These are phyloP conservation scores for Micronycteris hirsuta DNA, from an alignment of 2,113 vertebrate genomes.

Conservation along the genomic window DNA sequence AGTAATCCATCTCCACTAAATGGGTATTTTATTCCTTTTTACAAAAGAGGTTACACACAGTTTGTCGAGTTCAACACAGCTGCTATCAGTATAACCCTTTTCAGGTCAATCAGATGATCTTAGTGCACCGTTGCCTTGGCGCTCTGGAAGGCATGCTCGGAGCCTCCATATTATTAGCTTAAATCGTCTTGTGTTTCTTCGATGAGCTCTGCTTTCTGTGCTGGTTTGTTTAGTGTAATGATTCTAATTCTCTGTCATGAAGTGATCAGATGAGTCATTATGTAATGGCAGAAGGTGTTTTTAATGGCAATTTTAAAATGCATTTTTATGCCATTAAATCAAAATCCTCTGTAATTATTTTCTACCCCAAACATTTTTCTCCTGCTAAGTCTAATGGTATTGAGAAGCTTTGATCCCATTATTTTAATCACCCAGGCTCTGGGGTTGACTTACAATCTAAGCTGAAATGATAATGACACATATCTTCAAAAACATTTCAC, in stretches of 20 bases:
- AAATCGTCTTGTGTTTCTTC: background rate
- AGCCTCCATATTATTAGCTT: background rate
- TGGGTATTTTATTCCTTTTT: constrained; percentile 55
- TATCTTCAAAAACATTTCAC: constrained; percentile 18
- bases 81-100: constrained; percentile 43
- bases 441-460: background rate
- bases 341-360: constrained; percentile 27
- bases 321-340: constrained; percentile 19
- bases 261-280: constrained; percentile 10
- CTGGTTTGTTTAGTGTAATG: background rate
- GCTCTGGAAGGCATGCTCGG: background rate
- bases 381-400: background rate
- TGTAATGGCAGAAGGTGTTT: background rate
- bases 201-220: background rate
- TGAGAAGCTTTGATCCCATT: constrained; percentile 16
- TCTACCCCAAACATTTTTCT: constrained; percentile 10
- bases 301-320: constrained; percentile 25
- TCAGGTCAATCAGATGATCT: background rate
- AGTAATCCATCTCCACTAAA: constrained; percentile 46
- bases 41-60: constrained; percentile 61
- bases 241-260: background rate
- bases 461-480: background rate
- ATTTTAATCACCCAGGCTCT: constrained; percentile 23
- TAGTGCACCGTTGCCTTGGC: background rate
- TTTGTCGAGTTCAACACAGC: constrained; percentile 48